phyloP scores from a whole-genome alignment of 1,140 invertebrate species.

The Leptinotarsa defecta region DNA sequence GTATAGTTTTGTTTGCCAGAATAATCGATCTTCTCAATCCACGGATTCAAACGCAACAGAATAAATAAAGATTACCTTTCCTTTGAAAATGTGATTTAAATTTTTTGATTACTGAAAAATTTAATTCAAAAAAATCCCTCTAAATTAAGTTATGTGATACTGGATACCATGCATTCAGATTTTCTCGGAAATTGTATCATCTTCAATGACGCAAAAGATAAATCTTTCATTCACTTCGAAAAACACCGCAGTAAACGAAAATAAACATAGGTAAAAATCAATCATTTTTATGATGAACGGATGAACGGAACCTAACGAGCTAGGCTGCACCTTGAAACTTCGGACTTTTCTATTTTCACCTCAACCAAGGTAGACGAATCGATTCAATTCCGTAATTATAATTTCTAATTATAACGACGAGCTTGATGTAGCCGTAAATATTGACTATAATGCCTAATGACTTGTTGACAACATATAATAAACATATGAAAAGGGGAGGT shows the following conservation, averaged over 20 bases:
- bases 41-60: too few relatives aligned
- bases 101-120: too few relatives aligned
- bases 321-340: background rate
- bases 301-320: background rate
- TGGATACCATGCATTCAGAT: background rate
- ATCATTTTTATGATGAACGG: background rate
- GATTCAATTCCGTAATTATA: background rate
- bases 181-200: constrained; percentile 1
- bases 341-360: background rate
- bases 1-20: too few relatives aligned
- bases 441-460: background rate
- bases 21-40: too few relatives aligned
- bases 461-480: background rate
- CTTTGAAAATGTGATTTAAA: too few relatives aligned
- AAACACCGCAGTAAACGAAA: background rate
- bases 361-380: background rate
- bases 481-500: background rate
- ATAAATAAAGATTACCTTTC: too few relatives aligned
- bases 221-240: background rate
- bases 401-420: background rate
- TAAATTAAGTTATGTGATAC: too few relatives aligned
- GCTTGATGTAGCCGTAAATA: background rate
- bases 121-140: too few relatives aligned
- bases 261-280: constrained; percentile 6
- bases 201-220: background rate